phyloP scores from a whole-genome alignment of 2,113 vertebrate genomes.

The Hemiprocne comata region DNA sequence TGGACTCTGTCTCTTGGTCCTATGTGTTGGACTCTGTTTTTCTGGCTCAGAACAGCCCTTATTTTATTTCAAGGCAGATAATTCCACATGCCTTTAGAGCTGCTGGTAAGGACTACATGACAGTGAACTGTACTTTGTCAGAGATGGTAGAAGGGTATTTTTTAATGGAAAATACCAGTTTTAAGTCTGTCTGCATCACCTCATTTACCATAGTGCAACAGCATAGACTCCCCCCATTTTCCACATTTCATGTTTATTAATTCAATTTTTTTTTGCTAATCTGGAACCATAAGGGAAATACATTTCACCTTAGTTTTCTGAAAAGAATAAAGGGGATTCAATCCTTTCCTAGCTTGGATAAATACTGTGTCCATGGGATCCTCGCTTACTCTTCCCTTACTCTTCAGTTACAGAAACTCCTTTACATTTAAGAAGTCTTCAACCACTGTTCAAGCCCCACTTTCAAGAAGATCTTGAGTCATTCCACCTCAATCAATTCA shows the following conservation, averaged over 20 bases:
- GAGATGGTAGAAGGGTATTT: slow-evolving; percentile 17
- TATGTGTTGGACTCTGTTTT: neutral
- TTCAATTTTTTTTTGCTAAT: neutral
- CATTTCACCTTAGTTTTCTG: neutral
- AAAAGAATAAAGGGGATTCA: neutral
- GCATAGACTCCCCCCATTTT: neutral
- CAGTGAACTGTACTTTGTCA: slow-evolving; percentile 21
- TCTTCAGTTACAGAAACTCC: neutral
- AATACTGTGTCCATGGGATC: rapidly evolving
- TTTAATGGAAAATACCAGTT: slow-evolving; percentile 7
- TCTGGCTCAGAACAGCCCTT: neutral
- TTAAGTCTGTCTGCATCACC: slow-evolving; percentile 29
- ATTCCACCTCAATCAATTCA: neutral
- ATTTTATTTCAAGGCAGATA: neutral
- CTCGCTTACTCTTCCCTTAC: neutral
- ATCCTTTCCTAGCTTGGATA: neutral
- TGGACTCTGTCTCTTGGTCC: neutral
- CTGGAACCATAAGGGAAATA: neutral
- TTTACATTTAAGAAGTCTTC: neutral
- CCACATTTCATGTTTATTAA: neutral
- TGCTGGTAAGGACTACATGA: slow-evolving; percentile 8
- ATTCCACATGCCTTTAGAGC: neutral
- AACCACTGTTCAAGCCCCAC: neutral
- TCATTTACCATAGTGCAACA: slow-evolving; percentile 6
- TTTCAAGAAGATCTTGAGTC: neutral